These are phyloP conservation scores for Drosophila histrio DNA, from an alignment of 2,888 invertebrate genomes.

Conservation along the genomic window DNA sequence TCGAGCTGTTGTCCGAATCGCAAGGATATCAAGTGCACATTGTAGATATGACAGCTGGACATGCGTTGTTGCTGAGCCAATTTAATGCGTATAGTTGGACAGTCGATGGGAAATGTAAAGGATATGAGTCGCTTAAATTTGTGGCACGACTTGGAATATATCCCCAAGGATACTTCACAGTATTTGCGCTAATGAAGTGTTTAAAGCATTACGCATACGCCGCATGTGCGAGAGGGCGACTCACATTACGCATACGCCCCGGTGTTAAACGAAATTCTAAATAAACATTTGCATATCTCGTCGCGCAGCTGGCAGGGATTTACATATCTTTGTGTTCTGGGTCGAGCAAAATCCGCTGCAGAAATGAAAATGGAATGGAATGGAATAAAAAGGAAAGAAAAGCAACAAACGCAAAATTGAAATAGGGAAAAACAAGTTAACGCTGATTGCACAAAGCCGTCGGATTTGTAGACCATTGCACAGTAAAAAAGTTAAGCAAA, in stretches of 20 bases:
- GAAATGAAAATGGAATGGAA: conserved; percentile 16
- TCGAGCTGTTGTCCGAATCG: neutral
- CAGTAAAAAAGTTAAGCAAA: conserved; percentile 63
- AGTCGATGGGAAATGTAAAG: conserved; percentile 3
- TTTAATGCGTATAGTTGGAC: conserved; percentile 6
- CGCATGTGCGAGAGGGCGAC: conserved; percentile 16
- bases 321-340: conserved; percentile 32
- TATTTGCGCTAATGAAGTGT: conserved; percentile 59
- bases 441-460: conserved; percentile 78
- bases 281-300: conserved; percentile 74
- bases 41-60: conserved; percentile 34
- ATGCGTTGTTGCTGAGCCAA: conserved; percentile 42
- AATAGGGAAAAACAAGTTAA: conserved; percentile 77
- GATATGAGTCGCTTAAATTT: conserved; percentile 3
- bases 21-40: neutral
- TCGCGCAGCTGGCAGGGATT: conserved; percentile 40
- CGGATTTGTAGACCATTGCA: conserved; percentile 73
- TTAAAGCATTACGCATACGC: conserved; percentile 41
- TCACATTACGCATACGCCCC: conserved; percentile 47
- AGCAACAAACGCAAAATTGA: conserved; percentile 52
- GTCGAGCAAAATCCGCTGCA: conserved; percentile 3
- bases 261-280: conserved; percentile 58
- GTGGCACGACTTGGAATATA: conserved; percentile 1
- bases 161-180: neutral
- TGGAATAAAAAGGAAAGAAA: conserved; percentile 4